Evolutionary conservation across 2,888 invertebrate genomes (phyloP), one percentile per base, ranked within the genome.

Genomic region (Drosophila conformis): DNA sequence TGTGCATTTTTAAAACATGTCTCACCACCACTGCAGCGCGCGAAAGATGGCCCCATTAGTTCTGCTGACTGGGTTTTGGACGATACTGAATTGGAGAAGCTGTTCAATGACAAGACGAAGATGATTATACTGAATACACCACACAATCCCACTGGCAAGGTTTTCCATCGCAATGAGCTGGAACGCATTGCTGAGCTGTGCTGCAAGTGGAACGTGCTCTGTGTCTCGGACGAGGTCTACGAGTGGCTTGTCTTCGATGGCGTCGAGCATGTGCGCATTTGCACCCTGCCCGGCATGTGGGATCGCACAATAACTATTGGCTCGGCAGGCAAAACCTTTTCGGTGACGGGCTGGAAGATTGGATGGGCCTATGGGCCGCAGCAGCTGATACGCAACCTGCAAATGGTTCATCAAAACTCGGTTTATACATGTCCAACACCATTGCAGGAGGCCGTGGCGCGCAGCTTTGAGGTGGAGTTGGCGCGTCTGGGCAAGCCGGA

Each of bases 261-360:
- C 0, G 94, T 95, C 35, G 94, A 97, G 87, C 98, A 99, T 93
- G 95, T 99, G 70, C 95, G 99, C 92, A 99, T 99, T 70, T 98
- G 99, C 97, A 96, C 98, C 0, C 93, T 99, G 10, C 99, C 99
- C 0, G 98, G 94, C 21, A 99, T 99, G 99, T 99, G 98, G 97
- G 98, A 99, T 78, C 95, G 99, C 31, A 99, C 99, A 0, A 96
- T 99, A 40, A 99, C 99, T 0, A 96, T 99, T 76, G 99, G 99
- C 0, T 99, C 99, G 29, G 99, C 99, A 0, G 99, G 99, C 0
- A 99, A 99, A 94, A 98, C 98, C 1, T 99, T 99, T 94, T 98
- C 98, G 62, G 98, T 98, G 18, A 99, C 99, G 1, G 99, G 99
- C 5, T 98, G 98, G 98, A 99, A 97, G 94, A 95, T 96, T 4